Percentiles rank a stretch among this genome's conserved stretches.
Evolutionary conservation across 2,888 invertebrate genomes (phyloP).

Genomic region (Orthosia gothica): DNA sequence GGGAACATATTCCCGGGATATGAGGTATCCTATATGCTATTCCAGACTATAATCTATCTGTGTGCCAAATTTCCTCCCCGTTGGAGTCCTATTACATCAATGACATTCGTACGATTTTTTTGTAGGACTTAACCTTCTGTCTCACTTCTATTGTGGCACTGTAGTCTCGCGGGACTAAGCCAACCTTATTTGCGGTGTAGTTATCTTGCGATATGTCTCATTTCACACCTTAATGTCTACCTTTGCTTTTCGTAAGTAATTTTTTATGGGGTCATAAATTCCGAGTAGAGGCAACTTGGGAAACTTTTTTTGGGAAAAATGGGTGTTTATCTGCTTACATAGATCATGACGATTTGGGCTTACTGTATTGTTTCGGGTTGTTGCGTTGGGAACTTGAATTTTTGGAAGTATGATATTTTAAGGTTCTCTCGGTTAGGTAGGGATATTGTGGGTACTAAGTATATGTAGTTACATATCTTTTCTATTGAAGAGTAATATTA

Average conservation of each 20-base stretch:
- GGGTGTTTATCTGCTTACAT: constrained; percentile 54
- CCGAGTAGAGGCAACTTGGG: constrained; percentile 36
- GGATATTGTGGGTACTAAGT: too few relatives aligned
- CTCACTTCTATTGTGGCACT: background rate
- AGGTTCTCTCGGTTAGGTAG: too few relatives aligned
- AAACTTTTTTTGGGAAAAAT: constrained; percentile 57
- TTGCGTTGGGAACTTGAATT: constrained; percentile 21
- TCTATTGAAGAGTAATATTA: too few relatives aligned
- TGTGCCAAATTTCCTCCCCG: too few relatives aligned
- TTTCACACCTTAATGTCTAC: constrained; percentile 62
- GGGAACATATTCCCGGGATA: too few relatives aligned
- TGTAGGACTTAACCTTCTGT: constrained; percentile 33
- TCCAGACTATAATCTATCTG: too few relatives aligned
- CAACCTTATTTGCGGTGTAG: constrained; percentile 65
- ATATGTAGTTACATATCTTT: too few relatives aligned
- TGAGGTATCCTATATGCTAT: too few relatives aligned
- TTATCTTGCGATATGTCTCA: constrained; percentile 62
- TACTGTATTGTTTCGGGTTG: constrained; percentile 30
- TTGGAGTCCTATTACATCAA: too few relatives aligned
- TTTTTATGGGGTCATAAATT: constrained; percentile 63
- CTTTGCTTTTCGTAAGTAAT: constrained; percentile 63
- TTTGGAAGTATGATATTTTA: constrained; percentile 9
- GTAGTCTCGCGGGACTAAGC: constrained; percentile 45
- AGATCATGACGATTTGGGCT: constrained; percentile 51
- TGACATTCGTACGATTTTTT: too few relatives aligned